Conservation (phyloP, 2,113 vertebrate genomes). For the Pelecanus crispus region DNA sequence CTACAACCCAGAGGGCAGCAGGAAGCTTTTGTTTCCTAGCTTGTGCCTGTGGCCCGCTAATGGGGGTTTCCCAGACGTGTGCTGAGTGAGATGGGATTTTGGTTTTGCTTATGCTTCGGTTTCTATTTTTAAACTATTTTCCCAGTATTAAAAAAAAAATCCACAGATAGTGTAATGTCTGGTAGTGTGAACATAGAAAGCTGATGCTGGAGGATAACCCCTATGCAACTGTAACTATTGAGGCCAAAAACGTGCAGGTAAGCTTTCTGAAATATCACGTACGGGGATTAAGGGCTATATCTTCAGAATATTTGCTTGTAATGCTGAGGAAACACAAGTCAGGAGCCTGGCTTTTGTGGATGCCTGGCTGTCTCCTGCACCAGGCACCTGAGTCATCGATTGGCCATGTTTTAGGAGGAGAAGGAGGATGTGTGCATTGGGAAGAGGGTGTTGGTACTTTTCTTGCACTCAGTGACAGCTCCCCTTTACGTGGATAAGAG, state of each 20-base stretch:
- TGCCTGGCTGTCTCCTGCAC: background rate
- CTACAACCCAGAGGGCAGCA: background rate
- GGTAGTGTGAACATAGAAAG: background rate
- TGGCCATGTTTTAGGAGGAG: background rate
- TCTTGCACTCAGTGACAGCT: fast-evolving
- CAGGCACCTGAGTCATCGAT: background rate
- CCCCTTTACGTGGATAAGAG: background rate
- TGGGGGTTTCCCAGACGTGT: background rate
- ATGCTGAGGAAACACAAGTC: background rate
- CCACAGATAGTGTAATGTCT: background rate
- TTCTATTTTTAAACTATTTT: background rate
- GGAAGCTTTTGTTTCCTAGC: background rate
- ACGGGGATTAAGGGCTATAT: fast-evolving
- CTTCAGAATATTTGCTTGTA: background rate
- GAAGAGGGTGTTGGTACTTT: background rate
- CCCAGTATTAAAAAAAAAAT: background rate
- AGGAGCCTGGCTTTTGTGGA: background rate
- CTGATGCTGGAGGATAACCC: background rate
- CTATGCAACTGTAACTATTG: background rate
- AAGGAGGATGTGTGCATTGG: background rate
- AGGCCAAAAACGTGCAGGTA: background rate
- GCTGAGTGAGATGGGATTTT: background rate
- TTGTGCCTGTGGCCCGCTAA: background rate
- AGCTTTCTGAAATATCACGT: background rate
- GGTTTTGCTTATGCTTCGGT: background rate